phyloP scores from a whole-genome alignment of 2,797 vertebrate genomes.

The Paguma larvata region DNA sequence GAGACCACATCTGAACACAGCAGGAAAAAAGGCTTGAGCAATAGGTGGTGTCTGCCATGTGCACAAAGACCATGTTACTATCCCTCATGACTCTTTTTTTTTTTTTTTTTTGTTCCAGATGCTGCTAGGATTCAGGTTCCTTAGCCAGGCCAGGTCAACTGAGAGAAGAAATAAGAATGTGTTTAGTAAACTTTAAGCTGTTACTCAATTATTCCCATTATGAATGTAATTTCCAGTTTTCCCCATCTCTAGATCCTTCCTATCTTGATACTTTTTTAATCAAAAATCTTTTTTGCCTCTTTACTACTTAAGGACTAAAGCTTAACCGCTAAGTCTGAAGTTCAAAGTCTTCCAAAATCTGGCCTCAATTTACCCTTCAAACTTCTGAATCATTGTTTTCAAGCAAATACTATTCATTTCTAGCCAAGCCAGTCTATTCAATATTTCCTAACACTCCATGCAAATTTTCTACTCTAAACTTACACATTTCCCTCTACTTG shows the following conservation, averaged over 20 bases:
- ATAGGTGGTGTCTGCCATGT: background rate
- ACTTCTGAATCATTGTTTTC: background rate
- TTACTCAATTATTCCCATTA: background rate
- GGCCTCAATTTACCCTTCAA: background rate
- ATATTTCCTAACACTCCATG: background rate
- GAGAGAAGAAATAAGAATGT: background rate
- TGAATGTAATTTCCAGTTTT: constrained; percentile 35
- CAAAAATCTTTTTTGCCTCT: constrained; percentile 14
- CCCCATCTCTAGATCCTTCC: background rate
- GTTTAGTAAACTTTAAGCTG: background rate
- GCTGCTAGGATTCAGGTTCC: background rate
- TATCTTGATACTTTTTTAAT: background rate
- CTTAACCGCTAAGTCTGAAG: background rate
- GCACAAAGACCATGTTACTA: background rate
- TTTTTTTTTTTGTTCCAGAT: background rate
- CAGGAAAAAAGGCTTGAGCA: background rate
- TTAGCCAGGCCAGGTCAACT: background rate
- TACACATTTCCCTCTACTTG: background rate
- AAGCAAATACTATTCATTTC: constrained; percentile 20
- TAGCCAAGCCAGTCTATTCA: background rate
- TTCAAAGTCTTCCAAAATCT: constrained; percentile 36
- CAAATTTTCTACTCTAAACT: background rate
- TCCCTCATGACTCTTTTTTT: background rate
- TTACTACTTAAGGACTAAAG: background rate
- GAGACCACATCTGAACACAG: background rate